Evolutionary conservation across 2,888 invertebrate genomes (phyloP), one percentile per base, ranked within the genome.

Genomic region (Lacanobia wlatinum): DNA sequence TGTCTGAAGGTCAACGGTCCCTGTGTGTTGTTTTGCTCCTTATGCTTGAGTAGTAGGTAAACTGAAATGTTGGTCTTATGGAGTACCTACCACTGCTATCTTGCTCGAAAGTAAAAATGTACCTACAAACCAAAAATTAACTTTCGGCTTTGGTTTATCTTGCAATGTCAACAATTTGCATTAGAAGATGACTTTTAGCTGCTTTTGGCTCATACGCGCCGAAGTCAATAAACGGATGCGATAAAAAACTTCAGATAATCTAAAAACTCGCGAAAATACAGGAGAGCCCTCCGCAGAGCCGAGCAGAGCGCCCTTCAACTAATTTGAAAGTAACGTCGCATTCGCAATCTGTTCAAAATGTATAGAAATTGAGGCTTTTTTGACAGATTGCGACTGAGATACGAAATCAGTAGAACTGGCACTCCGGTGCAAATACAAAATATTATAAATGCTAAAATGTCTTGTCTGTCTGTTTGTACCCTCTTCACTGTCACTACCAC

Each of bases 1-100:
- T 43, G 84, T 76, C 83, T 90, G 87, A 91, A 92, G 90, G 92
- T 89, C 89, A 85, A 84, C 68, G 86, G 43, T 86, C 90, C 40
- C 62, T 18, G 28, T 43, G 14, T 61, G 23, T 64, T 60, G 18
- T n/a, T 16, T 34, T 52, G 12, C 21, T 55, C 23, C 34, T 63
- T 59, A 53, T 63, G 16, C 6, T 52, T 61, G 8, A 16, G 18
- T 21, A 3, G 7, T 5, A 21, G 2, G 7, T 59, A 9, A 14
- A n/a, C 7, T 34, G 6, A 23, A 1, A 9, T 50, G 50, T 16
- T 3, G 10, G 12, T 34, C 10, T 46, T 38, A 10, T n/a, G 8
- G n/a, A 52, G 10, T 14, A 16, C 21, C 0, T 14, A 16, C 21
- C 0, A 23, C 1, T 60, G 1, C n/a, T 28, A 56, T 34, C 18